Evolutionary conservation across 2,113 vertebrate genomes (phyloP).

Genomic region (Oreochromis niloticus): DNA sequence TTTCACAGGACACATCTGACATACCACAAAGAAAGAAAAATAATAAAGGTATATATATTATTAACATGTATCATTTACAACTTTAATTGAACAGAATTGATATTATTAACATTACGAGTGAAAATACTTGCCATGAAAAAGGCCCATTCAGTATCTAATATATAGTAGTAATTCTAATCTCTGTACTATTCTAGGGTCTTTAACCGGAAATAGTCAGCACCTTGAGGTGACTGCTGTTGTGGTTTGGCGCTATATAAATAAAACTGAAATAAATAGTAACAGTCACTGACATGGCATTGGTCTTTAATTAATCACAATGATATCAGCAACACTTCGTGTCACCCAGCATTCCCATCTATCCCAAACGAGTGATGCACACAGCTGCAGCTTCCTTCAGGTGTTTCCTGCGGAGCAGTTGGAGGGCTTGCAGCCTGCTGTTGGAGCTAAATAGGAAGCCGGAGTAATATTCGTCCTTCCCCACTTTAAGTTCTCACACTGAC

Average conservation of each 20-base stretch:
- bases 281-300: background rate
- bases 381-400: background rate
- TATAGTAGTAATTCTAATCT: background rate
- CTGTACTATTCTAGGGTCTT: background rate
- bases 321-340: background rate
- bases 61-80: background rate
- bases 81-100: background rate
- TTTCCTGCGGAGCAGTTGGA: background rate
- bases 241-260: background rate
- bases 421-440: background rate
- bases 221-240: background rate
- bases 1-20: background rate
- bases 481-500: background rate
- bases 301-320: background rate
- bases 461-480: background rate
- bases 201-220: background rate
- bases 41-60: background rate
- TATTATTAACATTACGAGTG: background rate
- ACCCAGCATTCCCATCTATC: background rate
- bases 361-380: background rate
- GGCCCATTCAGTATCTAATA: background rate
- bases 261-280: background rate
- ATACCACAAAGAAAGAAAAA: background rate
- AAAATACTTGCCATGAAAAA: background rate
- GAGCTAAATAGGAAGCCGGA: background rate